A percentile compares a stretch with the other conserved stretches of the same genome.
phyloP scores from a whole-genome alignment of 37 sponge, comb jelly and placozoan genomes.

The Ianthella basta region DNA sequence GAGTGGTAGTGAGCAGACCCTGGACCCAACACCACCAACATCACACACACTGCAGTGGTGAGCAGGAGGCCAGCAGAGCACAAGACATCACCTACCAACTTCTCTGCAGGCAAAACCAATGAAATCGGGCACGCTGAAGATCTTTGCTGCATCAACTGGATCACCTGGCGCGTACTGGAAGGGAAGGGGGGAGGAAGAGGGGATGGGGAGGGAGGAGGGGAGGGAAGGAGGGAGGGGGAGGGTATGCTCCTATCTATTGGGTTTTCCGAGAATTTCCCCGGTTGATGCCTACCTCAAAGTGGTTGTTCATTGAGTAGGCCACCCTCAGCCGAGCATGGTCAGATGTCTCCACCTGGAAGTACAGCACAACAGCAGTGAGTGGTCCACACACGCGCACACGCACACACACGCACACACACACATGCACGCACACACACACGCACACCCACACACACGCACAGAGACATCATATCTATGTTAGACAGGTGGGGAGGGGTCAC shows the following conservation, averaged over 20 bases:
- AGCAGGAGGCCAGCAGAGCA: background rate
- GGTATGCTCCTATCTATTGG: too few relatives aligned
- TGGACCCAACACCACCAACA: background rate
- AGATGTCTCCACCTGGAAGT: conserved; percentile 81
- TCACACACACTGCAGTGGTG: background rate
- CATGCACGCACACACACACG: background rate
- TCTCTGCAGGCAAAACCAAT: conserved; percentile 92
- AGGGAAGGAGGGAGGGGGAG: too few relatives aligned
- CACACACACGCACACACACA: background rate
- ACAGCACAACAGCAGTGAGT: background rate
- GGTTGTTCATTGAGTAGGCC: conserved; percentile 82
- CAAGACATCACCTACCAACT: conserved; percentile 53
- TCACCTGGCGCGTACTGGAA: conserved; percentile 43
- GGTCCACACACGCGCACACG: background rate
- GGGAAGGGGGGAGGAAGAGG: background rate
- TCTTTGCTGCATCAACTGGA: conserved; percentile 49
- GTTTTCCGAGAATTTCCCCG: too few relatives aligned
- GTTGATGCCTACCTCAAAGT: conserved; percentile 59
- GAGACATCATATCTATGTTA: too few relatives aligned
- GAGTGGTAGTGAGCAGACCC: too few relatives aligned
- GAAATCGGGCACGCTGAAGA: conserved; percentile 94
- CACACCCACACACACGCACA: conserved; percentile 28
- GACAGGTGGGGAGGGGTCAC: background rate
- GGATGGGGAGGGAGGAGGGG: too few relatives aligned
- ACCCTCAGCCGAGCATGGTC: conserved; percentile 93